Conservation (phyloP, 2,113 vertebrate genomes). For the Ancistrus triradiatus region DNA sequence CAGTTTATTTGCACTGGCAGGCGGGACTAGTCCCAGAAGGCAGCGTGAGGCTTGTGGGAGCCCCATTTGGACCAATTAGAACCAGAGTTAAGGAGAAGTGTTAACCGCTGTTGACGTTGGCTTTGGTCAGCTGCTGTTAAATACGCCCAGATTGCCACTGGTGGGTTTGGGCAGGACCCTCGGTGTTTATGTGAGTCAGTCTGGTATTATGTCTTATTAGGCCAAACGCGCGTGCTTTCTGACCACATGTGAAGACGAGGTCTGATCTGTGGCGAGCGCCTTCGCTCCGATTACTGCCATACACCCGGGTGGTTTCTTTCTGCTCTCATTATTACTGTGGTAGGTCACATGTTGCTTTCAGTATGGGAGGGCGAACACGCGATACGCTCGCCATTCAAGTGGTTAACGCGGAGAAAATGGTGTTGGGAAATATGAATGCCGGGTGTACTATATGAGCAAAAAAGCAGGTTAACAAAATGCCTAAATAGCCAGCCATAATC, state of each 20-base stretch:
- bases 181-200: constrained; percentile 22
- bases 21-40: constrained; percentile 61
- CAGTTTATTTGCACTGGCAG: constrained; percentile 81
- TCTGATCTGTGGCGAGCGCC: constrained; percentile 10
- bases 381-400: constrained; percentile 6
- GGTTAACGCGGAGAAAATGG: no score
- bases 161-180: no score
- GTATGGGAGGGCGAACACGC: no score
- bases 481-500: no score
- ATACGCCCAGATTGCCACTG: constrained; percentile 55
- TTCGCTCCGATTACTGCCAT: not conserved
- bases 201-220: constrained; percentile 26
- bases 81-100: constrained; percentile 52
- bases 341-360: no score
- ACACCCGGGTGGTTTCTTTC: constrained; percentile 1
- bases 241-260: constrained; percentile 9
- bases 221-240: constrained; percentile 7
- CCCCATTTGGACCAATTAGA: constrained; percentile 64
- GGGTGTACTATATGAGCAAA: no score
- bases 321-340: not conserved
- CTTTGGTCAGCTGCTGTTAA: constrained; percentile 43
- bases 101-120: constrained; percentile 67
- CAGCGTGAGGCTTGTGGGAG: constrained; percentile 43
- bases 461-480: no score
- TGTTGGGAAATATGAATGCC: no score